Evolutionary conservation across 2,888 invertebrate genomes (phyloP).

Genomic region (Capitulum mitella): DNA sequence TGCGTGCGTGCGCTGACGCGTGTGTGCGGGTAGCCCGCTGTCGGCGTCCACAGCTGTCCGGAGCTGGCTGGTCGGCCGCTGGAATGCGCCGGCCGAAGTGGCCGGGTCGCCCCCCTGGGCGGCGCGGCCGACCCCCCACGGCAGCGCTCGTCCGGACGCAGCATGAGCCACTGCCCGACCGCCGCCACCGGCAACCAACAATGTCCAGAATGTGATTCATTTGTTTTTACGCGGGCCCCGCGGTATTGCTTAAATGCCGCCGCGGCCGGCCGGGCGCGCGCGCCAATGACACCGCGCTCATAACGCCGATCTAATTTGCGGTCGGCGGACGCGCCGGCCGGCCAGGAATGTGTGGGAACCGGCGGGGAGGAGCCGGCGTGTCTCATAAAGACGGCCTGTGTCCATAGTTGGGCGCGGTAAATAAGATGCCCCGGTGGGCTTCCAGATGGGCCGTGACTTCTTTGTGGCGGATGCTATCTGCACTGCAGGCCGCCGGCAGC

Average conservation of each 20-base stretch:
- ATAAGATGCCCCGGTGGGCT: background rate
- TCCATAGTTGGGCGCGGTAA: background rate
- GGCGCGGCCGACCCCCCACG: constrained; percentile 5
- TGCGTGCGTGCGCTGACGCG: too few relatives aligned
- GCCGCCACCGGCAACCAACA: background rate
- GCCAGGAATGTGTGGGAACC: constrained; percentile 4
- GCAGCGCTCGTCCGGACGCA: background rate
- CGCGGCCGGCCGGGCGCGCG: too few relatives aligned
- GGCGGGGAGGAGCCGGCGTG: background rate
- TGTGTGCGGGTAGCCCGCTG: too few relatives aligned
- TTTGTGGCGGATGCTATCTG: too few relatives aligned
- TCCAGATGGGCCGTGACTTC: background rate
- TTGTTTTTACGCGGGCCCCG: constrained; percentile 9
- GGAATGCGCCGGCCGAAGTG: background rate
- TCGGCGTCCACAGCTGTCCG: too few relatives aligned
- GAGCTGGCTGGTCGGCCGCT: background rate
- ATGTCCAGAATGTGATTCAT: constrained; percentile 24
- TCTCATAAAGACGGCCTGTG: background rate
- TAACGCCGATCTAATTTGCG: constrained; percentile 3
- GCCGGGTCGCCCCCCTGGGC: background rate
- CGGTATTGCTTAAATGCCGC: constrained; percentile 20
- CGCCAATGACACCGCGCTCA: background rate
- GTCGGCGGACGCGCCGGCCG: background rate
- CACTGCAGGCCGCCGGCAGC: too few relatives aligned
- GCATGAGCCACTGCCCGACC: background rate